A percentile compares a stretch with the other conserved stretches of the same genome.
Conservation (phyloP, 2,113 vertebrate species). For the Scomber scombrus region DNA sequence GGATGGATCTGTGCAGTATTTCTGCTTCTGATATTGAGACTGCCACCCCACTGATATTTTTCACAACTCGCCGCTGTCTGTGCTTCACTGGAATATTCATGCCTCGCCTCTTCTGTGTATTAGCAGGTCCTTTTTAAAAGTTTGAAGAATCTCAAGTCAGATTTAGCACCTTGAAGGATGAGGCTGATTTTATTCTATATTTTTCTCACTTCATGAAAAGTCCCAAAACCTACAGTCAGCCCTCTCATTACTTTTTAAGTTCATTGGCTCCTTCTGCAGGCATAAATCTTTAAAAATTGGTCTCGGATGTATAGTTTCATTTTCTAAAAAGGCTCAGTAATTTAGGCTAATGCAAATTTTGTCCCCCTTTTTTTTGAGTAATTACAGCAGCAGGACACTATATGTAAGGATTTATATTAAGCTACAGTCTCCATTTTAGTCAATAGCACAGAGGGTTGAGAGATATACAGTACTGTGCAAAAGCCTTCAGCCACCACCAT, state of each 20-base stretch:
- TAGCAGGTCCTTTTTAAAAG: conserved; percentile 16
- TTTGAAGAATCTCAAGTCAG: conserved; percentile 2
- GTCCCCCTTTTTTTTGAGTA: no score
- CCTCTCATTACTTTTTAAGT: neutral
- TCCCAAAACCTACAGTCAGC: neutral
- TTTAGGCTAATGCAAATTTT: neutral
- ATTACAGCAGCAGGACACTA: neutral
- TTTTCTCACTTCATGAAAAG: neutral
- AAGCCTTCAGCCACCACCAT: no score
- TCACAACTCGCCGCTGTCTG: conserved; percentile 30
- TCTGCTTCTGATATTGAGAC: neutral
- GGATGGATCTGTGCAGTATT: conserved; percentile 1
- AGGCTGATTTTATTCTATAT: neutral
- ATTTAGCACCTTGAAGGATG: conserved; percentile 7
- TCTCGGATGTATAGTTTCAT: no score
- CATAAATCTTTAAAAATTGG: no score
- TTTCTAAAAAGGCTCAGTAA: neutral
- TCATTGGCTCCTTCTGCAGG: neutral
- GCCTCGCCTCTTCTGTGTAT: conserved; percentile 29
- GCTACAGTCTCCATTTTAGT: neutral
- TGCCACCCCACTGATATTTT: neutral
- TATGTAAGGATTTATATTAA: neutral
- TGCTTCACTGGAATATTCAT: conserved; percentile 9
- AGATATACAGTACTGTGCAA: no score
- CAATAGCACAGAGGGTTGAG: no score